Evolutionary conservation across 2,113 vertebrate species (phyloP).

Genomic region (Anolis sagrei): DNA sequence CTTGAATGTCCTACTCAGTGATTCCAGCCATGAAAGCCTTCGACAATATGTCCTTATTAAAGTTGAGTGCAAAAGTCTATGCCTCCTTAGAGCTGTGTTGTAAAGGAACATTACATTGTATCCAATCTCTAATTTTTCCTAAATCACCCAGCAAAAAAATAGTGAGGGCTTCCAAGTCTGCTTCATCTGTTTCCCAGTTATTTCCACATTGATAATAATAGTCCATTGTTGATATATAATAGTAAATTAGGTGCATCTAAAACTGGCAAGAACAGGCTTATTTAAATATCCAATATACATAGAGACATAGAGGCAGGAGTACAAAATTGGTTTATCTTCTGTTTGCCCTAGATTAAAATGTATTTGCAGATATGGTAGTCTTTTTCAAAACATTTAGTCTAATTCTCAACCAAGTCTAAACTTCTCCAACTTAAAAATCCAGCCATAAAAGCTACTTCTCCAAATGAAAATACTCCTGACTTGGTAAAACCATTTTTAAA

Average conservation of each 20-base stretch:
- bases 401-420: neutral
- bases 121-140: conserved; percentile 51
- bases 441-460: neutral
- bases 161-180: conserved; percentile 61
- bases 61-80: neutral
- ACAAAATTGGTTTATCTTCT: neutral
- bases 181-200: conserved; percentile 63
- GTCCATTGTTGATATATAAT: neutral
- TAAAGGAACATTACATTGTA: conserved; percentile 16
- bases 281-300: conserved; percentile 30
- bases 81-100: conserved; percentile 29
- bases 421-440: neutral
- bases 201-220: conserved; percentile 58
- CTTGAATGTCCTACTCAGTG: too few species aligned
- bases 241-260: conserved; percentile 57
- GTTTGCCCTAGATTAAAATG: neutral
- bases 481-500: neutral
- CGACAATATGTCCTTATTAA: conserved; percentile 25
- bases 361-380: conserved; percentile 9
- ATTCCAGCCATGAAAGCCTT: too few species aligned
- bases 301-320: neutral
- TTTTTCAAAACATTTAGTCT: conserved; percentile 18
- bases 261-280: conserved; percentile 47
- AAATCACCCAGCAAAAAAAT: conserved; percentile 60
- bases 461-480: neutral